A percentile compares a stretch with the other conserved stretches of the same genome.
Conservation (phyloP, 2,888 invertebrate genomes). For the Catocala fraxini region DNA sequence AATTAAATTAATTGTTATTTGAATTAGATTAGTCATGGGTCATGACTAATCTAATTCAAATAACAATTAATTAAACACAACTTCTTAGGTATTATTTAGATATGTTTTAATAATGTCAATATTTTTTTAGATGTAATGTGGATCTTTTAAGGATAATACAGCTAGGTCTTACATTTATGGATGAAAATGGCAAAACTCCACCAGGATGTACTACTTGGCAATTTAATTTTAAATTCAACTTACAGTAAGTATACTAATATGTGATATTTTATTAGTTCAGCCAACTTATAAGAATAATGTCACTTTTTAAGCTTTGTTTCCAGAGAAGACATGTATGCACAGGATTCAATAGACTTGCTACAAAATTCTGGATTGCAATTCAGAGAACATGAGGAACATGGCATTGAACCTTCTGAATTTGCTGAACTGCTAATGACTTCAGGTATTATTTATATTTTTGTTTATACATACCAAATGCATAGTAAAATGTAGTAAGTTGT, state of each 20-base stretch:
- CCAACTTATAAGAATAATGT: constrained; percentile 23
- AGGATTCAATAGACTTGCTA: constrained; percentile 99
- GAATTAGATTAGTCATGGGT: too few species aligned
- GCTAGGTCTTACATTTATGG: constrained; percentile 98
- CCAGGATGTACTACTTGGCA: constrained; percentile 99
- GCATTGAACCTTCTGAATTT: constrained; percentile 98
- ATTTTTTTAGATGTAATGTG: constrained; percentile 93
- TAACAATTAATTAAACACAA: too few species aligned
- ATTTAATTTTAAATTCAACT: constrained; percentile 99
- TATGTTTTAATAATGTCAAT: not conserved
- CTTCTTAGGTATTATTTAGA: too few species aligned
- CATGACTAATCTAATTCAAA: too few species aligned
- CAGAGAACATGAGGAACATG: constrained; percentile 99
- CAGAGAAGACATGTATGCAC: constrained; percentile 99
- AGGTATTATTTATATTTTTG: constrained; percentile 75
- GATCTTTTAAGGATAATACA: constrained; percentile 99
- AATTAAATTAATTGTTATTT: too few species aligned
- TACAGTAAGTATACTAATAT: constrained; percentile 90
- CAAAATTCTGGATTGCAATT: constrained; percentile 99
- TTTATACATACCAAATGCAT: too few species aligned
- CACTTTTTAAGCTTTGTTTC: constrained; percentile 39
- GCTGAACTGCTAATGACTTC: constrained; percentile 99
- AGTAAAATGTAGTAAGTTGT: too few species aligned
- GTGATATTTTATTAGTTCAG: constrained; percentile 7
- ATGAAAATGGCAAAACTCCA: constrained; percentile 98